phyloP scores from a whole-genome alignment of 2,797 vertebrate species.

The Halcyon smyrnensis region DNA sequence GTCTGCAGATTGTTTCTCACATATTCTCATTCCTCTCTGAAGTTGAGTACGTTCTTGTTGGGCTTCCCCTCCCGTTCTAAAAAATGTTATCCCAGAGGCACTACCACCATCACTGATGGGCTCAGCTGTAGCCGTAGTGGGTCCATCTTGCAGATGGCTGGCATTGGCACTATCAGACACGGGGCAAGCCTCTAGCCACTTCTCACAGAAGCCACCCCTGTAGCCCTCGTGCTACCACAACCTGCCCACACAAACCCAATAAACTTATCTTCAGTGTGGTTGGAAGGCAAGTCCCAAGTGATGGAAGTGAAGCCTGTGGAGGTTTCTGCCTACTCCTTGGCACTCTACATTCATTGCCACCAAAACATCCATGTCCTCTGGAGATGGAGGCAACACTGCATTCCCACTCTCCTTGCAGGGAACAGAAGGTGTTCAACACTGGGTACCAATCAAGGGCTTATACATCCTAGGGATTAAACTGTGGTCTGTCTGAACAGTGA shows the following conservation, averaged over 20 bases:
- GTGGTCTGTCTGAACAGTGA: background rate
- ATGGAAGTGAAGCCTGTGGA: background rate
- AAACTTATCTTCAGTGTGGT: background rate
- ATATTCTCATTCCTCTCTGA: background rate
- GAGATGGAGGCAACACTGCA: background rate
- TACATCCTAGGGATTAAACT: background rate
- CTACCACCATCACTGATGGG: background rate
- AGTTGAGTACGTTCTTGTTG: background rate
- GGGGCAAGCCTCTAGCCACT: background rate
- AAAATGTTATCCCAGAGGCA: background rate
- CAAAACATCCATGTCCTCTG: background rate
- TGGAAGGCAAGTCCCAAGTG: background rate
- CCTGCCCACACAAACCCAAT: background rate
- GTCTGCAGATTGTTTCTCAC: background rate
- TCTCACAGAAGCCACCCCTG: background rate
- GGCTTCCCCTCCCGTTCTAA: background rate
- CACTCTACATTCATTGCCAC: background rate
- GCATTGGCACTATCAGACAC: background rate
- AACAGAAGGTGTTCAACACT: background rate
- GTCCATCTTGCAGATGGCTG: background rate
- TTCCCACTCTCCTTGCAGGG: accelerated
- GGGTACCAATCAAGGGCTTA: background rate
- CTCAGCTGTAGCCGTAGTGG: background rate
- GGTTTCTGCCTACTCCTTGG: background rate
- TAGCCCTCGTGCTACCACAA: too few relatives aligned